phyloP scores from a whole-genome alignment of 2,888 invertebrate species.

The Ellobium chinense region DNA sequence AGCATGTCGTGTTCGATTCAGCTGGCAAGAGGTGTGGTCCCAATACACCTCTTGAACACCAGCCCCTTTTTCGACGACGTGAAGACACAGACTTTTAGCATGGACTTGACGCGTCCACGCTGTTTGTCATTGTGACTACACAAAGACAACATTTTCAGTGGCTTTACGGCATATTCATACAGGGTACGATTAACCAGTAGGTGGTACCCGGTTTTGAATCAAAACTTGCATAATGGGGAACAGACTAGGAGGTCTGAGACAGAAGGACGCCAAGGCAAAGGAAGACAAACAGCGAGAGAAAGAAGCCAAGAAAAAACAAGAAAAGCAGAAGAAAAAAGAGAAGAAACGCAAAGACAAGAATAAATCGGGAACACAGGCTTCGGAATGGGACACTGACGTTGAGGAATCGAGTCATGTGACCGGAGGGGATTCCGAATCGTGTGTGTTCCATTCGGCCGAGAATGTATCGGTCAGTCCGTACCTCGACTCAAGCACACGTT shows the following conservation, averaged over 20 bases:
- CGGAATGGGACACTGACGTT: constrained; percentile 44
- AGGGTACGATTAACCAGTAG: too few species aligned
- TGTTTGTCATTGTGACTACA: too few species aligned
- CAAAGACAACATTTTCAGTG: too few species aligned
- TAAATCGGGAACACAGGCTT: neutral
- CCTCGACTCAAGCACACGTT: constrained; percentile 46
- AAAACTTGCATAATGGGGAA: constrained; percentile 44
- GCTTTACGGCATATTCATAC: neutral
- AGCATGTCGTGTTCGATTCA: neutral
- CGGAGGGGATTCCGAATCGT: constrained; percentile 50
- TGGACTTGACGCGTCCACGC: too few species aligned
- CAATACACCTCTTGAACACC: neutral
- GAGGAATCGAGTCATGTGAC: constrained; percentile 53
- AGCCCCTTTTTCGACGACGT: neutral
- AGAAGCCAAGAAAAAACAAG: constrained; percentile 36
- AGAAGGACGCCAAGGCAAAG: constrained; percentile 33
- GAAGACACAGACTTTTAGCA: too few species aligned
- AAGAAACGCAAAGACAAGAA: constrained; percentile 17
- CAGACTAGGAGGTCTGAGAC: constrained; percentile 40
- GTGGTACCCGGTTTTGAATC: neutral
- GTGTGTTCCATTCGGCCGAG: constrained; percentile 51
- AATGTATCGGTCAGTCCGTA: constrained; percentile 47
- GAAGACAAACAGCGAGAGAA: constrained; percentile 44
- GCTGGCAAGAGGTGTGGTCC: neutral
- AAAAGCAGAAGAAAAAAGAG: constrained; percentile 32